phyloP scores from a whole-genome alignment of 2,113 vertebrate species.

The Motacilla alba region DNA sequence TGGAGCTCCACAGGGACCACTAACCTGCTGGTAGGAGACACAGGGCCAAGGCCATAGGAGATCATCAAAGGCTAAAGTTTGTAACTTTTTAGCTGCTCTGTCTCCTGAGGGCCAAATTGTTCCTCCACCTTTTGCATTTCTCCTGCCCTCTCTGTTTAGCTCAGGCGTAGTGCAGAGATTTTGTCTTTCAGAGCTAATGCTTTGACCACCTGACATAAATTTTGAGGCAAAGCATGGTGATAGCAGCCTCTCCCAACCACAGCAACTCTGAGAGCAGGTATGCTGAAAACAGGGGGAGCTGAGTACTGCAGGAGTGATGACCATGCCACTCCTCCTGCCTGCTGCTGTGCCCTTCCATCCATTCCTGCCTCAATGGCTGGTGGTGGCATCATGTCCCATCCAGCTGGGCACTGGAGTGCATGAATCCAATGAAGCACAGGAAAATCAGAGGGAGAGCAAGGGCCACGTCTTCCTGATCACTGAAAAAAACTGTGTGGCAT shows the following conservation, averaged over 20 bases:
- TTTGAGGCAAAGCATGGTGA: rapidly evolving
- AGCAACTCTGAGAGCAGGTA: neutral
- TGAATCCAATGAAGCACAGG: neutral
- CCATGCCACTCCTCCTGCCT: neutral
- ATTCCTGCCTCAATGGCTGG: rapidly evolving
- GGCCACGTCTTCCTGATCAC: neutral
- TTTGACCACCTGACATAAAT: neutral
- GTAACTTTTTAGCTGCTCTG: neutral
- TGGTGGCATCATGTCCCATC: rapidly evolving
- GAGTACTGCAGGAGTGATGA: neutral
- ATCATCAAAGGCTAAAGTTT: neutral
- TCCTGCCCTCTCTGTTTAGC: neutral
- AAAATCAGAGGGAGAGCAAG: neutral
- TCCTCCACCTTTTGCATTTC: neutral
- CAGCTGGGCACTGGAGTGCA: neutral
- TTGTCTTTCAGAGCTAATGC: neutral
- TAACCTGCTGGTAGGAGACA: neutral
- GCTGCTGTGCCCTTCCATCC: neutral
- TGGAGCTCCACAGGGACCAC: neutral
- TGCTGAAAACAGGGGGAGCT: neutral
- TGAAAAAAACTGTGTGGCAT: neutral
- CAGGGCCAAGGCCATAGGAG: neutral
- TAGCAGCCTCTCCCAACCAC: neutral
- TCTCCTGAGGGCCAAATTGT: neutral
- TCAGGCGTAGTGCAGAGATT: neutral